Evolutionary conservation across 2,113 vertebrate genomes (phyloP), one percentile per base, ranked within the genome.

Genomic region (Eubucco bourcierii): DNA sequence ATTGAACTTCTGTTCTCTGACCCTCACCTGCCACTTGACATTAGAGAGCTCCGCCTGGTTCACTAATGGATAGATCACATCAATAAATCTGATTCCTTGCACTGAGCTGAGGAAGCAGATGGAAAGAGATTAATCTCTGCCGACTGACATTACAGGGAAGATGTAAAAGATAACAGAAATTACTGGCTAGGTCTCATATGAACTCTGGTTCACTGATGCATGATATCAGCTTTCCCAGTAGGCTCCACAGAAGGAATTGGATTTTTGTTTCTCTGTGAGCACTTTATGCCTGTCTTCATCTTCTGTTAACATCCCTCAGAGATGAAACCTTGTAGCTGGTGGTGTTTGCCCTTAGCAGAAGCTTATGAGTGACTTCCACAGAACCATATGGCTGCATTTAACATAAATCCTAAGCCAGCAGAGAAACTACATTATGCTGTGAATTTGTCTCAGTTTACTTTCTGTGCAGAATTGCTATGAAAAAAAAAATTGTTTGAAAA

Each of bases 101-200:
- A 76, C 44, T 10, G 61, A 95, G 70, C 6, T 81, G 88, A 88
- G 87, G 86, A 96, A 96, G 66, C 88, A 96, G 88, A 88, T 50
- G 84, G 86, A 87, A 96, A 61, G 19, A 70, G 68, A 95, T 94
- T 94, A 91, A 94, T 96, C 90, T 90, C 90, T 76, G 86, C 78
- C 2, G 3, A 88, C 39, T 88, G 59, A 87, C 50, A 47, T 94
- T 95, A 93, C 1, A 93, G 34, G 39, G 73, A 87, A 95, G 86
- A 95, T 87, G 74, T 93, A 93, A 96, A 95, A 96, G 92, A 95
- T 90, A 96, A 94, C 90, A 92, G 63, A 95, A 96, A 94, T 95
- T 96, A 91, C 90, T 92, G 77, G 63, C 66, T 94, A 73, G 80
- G 77, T 94, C 90, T 90, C 74, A 52, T 41, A 77, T 81, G 86